Percentiles rank a stretch among this genome's conserved stretches.
Conservation (phyloP, 2,797 vertebrate genomes). For the Hemibagrus guttatus region DNA sequence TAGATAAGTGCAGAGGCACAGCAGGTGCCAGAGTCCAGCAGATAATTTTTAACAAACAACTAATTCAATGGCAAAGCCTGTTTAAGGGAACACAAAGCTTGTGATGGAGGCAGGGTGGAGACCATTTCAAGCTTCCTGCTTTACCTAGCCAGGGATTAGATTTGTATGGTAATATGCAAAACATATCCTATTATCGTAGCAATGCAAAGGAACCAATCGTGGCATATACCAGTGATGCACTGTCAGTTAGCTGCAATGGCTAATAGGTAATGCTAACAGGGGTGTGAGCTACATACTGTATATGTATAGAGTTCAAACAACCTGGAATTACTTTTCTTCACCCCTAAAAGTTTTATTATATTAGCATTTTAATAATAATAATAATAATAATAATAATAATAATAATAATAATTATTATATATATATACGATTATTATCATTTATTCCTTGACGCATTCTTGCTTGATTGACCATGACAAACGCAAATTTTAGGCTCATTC, state of each 20-base stretch:
- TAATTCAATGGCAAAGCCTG: slow-evolving; percentile 29
- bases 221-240: slow-evolving; percentile 31
- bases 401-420: neutral
- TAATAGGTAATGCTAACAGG: slow-evolving; percentile 52
- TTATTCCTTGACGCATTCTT: neutral
- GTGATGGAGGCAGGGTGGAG: slow-evolving; percentile 39
- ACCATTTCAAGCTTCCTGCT: slow-evolving; percentile 42
- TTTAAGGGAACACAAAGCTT: slow-evolving; percentile 46
- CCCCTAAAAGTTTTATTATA: neutral
- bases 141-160: slow-evolving; percentile 37
- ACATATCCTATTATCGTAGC: slow-evolving; percentile 39
- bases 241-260: neutral
- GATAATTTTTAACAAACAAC: slow-evolving; percentile 67
- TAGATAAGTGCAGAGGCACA: slow-evolving; percentile 63
- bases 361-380: neutral
- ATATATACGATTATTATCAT: neutral
- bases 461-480: slow-evolving; percentile 25
- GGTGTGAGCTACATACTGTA: slow-evolving; percentile 20
- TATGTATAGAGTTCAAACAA: neutral
- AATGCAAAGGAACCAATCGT: slow-evolving; percentile 19
- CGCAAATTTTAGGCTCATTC: slow-evolving; percentile 32
- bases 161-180: slow-evolving; percentile 25
- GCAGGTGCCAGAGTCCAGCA: slow-evolving; percentile 62
- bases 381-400: neutral
- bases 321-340: neutral